Evolutionary conservation across 1,140 invertebrate species (phyloP).

Genomic region (Sogatella furcifera): DNA sequence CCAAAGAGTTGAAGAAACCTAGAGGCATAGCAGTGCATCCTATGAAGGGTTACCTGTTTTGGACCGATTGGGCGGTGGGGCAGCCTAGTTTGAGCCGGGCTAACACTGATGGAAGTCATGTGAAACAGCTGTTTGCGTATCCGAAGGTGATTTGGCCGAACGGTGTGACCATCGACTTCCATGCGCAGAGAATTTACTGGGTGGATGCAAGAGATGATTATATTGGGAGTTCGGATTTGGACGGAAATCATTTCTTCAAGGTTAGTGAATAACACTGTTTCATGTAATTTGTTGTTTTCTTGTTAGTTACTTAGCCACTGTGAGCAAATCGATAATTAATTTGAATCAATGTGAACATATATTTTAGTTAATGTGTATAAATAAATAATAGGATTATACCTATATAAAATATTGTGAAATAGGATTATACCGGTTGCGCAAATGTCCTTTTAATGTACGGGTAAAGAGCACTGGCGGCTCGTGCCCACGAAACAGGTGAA

Average conservation of each 20-base stretch:
- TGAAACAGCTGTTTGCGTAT: conserved; percentile 54
- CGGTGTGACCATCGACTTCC: conserved; percentile 74
- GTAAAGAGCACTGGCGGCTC: too few relatives aligned
- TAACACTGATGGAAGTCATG: conserved; percentile 71
- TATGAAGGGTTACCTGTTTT: conserved; percentile 49
- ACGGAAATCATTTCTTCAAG: conserved; percentile 65
- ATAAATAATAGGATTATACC: too few relatives aligned
- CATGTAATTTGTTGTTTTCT: too few relatives aligned
- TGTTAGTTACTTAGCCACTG: too few relatives aligned
- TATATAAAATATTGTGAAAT: too few relatives aligned
- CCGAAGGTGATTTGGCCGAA: conserved; percentile 67
- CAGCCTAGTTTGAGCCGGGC: conserved; percentile 71
- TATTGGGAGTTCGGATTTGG: conserved; percentile 72
- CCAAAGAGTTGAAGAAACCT: conserved; percentile 61
- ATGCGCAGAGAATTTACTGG: conserved; percentile 74
- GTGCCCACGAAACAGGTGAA: too few relatives aligned
- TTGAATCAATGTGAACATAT: too few relatives aligned
- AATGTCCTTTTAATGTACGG: too few relatives aligned
- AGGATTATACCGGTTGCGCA: too few relatives aligned
- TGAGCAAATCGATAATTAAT: too few relatives aligned
- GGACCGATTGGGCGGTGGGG: conserved; percentile 83
- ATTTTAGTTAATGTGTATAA: too few relatives aligned
- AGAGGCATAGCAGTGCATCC: conserved; percentile 84
- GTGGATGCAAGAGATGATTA: conserved; percentile 76
- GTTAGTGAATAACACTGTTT: conserved; percentile 39